These are phyloP conservation scores for Falcunculus frontatus DNA, from an alignment of 2,113 vertebrate genomes.

Conservation along the genomic window DNA sequence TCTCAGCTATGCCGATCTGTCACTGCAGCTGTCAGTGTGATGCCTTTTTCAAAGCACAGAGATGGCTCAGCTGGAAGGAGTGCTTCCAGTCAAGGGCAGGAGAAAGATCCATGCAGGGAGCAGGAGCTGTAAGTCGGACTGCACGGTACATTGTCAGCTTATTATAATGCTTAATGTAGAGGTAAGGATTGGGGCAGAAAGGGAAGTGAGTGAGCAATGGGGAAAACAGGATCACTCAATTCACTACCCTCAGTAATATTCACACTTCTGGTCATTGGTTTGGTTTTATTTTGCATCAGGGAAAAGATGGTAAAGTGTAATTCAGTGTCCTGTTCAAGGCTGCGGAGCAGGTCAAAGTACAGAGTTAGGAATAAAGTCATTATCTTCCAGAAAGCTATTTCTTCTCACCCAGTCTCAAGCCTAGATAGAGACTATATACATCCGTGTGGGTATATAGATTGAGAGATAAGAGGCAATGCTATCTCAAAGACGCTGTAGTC, in stretches of 20 bases:
- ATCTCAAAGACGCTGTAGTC: neutral
- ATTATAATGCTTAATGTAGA: neutral
- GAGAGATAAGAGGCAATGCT: neutral
- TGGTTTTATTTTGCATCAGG: neutral
- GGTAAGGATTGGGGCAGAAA: neutral
- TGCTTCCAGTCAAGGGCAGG: neutral
- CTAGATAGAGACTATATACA: neutral
- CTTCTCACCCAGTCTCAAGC: neutral
- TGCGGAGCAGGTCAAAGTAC: neutral
- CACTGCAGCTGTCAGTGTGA: conserved; percentile 33
- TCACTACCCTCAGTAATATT: neutral
- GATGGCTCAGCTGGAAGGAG: neutral
- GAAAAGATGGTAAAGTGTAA: neutral
- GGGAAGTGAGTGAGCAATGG: neutral
- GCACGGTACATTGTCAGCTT: neutral
- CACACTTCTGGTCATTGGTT: neutral
- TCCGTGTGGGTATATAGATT: neutral
- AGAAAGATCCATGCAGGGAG: neutral
- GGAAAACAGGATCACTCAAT: neutral
- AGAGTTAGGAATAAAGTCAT: neutral
- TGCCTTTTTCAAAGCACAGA: conserved; percentile 3
- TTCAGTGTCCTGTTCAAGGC: neutral
- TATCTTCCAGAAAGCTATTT: neutral
- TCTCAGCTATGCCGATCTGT: conserved; percentile 24
- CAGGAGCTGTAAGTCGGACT: neutral